Evolutionary conservation across 2,797 vertebrate species (phyloP).

Genomic region (Microchirus variegatus): DNA sequence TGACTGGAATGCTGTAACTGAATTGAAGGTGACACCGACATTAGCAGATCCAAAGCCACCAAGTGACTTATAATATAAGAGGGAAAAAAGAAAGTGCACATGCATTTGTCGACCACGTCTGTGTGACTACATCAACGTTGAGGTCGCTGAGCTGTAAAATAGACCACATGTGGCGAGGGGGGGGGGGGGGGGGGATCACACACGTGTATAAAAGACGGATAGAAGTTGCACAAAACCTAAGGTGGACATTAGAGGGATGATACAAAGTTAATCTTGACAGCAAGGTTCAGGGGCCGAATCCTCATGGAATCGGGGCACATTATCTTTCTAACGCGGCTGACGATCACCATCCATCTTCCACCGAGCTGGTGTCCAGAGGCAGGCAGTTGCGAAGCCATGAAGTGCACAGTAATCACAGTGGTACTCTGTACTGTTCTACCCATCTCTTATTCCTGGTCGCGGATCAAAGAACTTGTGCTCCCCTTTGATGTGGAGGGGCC

Average conservation of each 20-base stretch:
- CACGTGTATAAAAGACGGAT: conserved; percentile 44
- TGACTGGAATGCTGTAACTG: conserved; percentile 9
- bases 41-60: conserved; percentile 36
- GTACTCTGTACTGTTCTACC: conserved; percentile 33
- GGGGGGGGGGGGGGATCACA: conserved; percentile 37
- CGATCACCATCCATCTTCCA: conserved; percentile 68
- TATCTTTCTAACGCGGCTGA: conserved; percentile 63
- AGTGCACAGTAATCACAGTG: conserved; percentile 59
- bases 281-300: conserved; percentile 60
- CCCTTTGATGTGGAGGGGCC: conserved; percentile 70
- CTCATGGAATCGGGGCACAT: conserved; percentile 64
- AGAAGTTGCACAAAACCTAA: conserved; percentile 31
- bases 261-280: conserved; percentile 67
- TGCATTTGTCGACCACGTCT: conserved; percentile 23
- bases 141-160: conserved; percentile 67
- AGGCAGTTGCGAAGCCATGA: conserved; percentile 36
- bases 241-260: conserved; percentile 57
- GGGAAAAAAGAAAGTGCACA: conserved; percentile 25
- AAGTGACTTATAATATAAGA: conserved; percentile 54
- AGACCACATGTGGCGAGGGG: conserved; percentile 28
- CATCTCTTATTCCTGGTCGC: conserved; percentile 54
- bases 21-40: conserved; percentile 54
- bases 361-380: conserved; percentile 55
- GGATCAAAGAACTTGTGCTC: conserved; percentile 71
- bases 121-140: conserved; percentile 35